These are phyloP conservation scores for Galeopsomyia nigrocyanea DNA, from an alignment of 2,888 invertebrate species.

Conservation along the genomic window DNA sequence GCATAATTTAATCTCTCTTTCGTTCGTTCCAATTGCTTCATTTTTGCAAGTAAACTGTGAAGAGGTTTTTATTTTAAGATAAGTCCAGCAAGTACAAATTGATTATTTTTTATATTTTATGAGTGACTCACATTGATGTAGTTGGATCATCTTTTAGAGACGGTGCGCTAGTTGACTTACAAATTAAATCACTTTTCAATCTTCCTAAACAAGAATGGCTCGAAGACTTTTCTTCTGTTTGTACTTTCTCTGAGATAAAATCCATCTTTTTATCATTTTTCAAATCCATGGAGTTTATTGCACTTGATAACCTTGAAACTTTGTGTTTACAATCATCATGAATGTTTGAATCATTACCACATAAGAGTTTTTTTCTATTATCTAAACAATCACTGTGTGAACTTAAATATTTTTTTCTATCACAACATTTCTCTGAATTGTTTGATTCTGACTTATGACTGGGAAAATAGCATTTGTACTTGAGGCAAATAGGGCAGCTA, in stretches of 20 bases:
- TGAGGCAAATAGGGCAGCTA: slow-evolving; percentile 61
- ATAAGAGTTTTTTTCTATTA: slow-evolving; percentile 13
- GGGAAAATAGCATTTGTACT: slow-evolving; percentile 61
- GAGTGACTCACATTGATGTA: slow-evolving; percentile 51
- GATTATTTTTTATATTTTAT: not conserved
- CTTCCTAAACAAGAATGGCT: slow-evolving; percentile 39
- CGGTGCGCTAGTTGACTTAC: slow-evolving; percentile 51
- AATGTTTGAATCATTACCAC: slow-evolving; percentile 3
- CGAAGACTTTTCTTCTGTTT: slow-evolving; percentile 1
- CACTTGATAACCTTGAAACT: slow-evolving; percentile 18
- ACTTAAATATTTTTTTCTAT: slow-evolving; percentile 5
- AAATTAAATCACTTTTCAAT: slow-evolving; percentile 40
- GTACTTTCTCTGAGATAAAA: not conserved
- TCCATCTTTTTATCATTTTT: slow-evolving; percentile 14
- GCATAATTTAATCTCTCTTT: slow-evolving; percentile 45
- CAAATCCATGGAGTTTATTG: slow-evolving; percentile 26
- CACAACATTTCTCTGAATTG: slow-evolving; percentile 18
- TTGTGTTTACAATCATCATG: slow-evolving; percentile 32
- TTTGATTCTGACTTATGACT: slow-evolving; percentile 17
- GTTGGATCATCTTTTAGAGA: slow-evolving; percentile 47
- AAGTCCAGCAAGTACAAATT: not conserved
- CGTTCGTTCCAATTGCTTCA: slow-evolving; percentile 50
- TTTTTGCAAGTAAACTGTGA: slow-evolving; percentile 52
- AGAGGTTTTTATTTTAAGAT: slow-evolving; percentile 26
- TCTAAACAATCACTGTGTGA: not conserved